Evolutionary conservation across 2,888 invertebrate species (phyloP), one percentile per base, ranked within the genome.

Genomic region (Coelinius sp.): DNA sequence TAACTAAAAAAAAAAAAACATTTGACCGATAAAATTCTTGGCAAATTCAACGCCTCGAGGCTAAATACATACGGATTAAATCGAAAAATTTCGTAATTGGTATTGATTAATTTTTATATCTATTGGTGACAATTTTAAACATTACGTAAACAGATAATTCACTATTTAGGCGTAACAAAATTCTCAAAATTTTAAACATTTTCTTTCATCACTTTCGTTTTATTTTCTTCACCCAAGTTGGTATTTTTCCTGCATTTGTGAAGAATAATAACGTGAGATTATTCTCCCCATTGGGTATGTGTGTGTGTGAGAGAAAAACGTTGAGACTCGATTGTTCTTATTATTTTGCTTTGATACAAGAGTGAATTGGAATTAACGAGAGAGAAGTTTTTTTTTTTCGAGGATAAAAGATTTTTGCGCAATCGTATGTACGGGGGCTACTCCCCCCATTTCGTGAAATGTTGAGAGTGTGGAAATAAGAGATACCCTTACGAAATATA

Each of bases 241-340:
- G 10, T 0, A 20, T 17, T 46, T 68, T 62, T 44, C 41, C 14
- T 24, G 14, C 12, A 25, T 46, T n/a, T 41, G 31, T 22, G 52
- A 20, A 25, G 12, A 14, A 56, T 67, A 56, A 56, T 68, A 41
- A 65, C 65, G 70, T 70, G 65, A 65, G 65, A 65, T 70, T 53
- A 70, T 65, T 65, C 56, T 24, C 12, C 24, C 10, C n/a, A 17
- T 12, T 12, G 41, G 41, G n/a, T 5, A 25, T 65, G 25, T 49
- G n/a, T 56, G 20, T 25, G 56, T 41, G 62, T 22, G 17, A 31
- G 7, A 20, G 14, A 68, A 22, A 25, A 44, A 41, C n/a, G 17
- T n/a, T 17, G 56, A 68, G 46, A 46, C n/a, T 46, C 44, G 17
- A 68, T 68, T 68, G 59, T 68, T 68, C 27, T 22, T 68, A 31